Percentiles rank a stretch among this genome's conserved stretches.
Evolutionary conservation across 2,888 invertebrate species (phyloP).

Genomic region (Melanchra persicariae): DNA sequence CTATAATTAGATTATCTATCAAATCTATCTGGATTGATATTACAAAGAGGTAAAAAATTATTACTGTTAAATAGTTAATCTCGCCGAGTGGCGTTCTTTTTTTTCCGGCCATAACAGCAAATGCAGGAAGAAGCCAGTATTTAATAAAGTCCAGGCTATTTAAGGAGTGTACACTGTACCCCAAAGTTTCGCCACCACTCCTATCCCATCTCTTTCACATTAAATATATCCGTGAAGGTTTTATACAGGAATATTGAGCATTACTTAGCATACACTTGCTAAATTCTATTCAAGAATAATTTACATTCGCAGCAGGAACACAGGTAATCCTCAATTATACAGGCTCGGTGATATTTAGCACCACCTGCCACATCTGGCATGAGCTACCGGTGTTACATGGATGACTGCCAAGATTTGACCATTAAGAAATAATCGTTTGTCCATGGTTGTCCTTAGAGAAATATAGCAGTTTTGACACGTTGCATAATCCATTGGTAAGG

Average conservation of each 20-base stretch:
- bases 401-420: slow-evolving; percentile 37
- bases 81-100: background rate
- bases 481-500: background rate
- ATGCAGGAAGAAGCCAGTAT: background rate
- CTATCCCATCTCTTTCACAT: background rate
- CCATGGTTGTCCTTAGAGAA: slow-evolving; percentile 14
- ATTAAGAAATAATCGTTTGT: slow-evolving; percentile 23
- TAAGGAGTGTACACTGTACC: background rate
- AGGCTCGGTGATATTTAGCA: slow-evolving; percentile 53
- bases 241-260: slow-evolving; percentile 14
- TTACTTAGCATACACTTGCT: slow-evolving; percentile 35
- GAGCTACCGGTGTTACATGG: slow-evolving; percentile 35
- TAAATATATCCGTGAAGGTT: background rate
- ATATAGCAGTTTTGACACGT: slow-evolving; percentile 18
- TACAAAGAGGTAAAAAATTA: too few relatives aligned
- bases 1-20: background rate
- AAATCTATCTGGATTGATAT: too few relatives aligned
- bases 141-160: background rate
- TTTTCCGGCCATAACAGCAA: background rate
- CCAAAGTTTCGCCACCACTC: background rate
- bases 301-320: slow-evolving; percentile 50
- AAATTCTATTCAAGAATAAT: slow-evolving; percentile 52
- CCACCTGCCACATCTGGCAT: slow-evolving; percentile 47
- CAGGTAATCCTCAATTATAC: slow-evolving; percentile 56
- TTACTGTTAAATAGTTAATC: too few relatives aligned